Evolutionary conservation across 2,888 invertebrate genomes (phyloP), one percentile per base, ranked within the genome.

Genomic region (Macaria liturata): DNA sequence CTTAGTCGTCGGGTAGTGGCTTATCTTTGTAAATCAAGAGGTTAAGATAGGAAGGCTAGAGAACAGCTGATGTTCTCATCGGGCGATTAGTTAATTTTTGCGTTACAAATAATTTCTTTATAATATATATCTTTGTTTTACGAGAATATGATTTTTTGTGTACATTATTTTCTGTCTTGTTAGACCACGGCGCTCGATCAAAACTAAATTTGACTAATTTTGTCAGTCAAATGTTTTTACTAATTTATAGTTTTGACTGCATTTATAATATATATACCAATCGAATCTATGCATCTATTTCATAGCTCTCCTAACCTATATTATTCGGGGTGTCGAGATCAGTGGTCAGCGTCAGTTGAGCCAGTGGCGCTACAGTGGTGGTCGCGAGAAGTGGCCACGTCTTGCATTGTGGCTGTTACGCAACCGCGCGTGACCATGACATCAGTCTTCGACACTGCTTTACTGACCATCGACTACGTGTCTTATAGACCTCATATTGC

Each of bases 371-470:
- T 20, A 20, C 20, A 20, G 66, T 59, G 66, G 66, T 64, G 74
- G 59, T 43, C 65, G 67, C 65, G 64, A 58, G 8, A 4, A 5
- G 59, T 55, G 51, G 47, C 54, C 58, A 50, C 54, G 67, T 66
- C 65, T 65, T 63, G 58, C 61, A 68, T 64, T 66, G 64, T 67
- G 58, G 52, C 56, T 59, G 61, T 86, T 86, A 87, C 83, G 86
- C 81, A 88, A 86, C 72, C 66, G 79, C 77, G 79, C 84, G 83
- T 84, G 88, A 84, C 87, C 87, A 76, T 88, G 88, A 87, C 88
- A 86, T 76, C 83, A 72, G 71, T 64, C 65, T 65, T 63, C 63
- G 55, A 69, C 64, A 75, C 70, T 70, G 69, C 73, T 73, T 72
- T 20, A 20, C 20, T 20, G 20, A 20, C 20, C 20, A 20, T 75